Percentiles rank a stretch among this genome's conserved stretches.
phyloP scores from a whole-genome alignment of 2,797 vertebrate genomes.

The Dendrocincla tyrannina region DNA sequence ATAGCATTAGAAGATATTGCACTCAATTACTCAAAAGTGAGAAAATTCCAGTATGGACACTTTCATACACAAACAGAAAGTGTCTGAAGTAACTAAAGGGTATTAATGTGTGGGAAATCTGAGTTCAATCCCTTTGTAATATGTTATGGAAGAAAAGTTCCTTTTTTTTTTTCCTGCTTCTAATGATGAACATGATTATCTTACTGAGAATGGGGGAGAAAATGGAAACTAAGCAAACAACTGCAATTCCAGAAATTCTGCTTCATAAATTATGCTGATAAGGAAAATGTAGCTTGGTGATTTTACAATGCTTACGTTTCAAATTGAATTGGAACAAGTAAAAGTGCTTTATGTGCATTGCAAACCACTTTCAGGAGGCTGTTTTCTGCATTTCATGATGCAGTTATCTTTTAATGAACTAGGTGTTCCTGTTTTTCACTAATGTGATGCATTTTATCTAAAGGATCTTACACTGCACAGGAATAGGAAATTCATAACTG shows the following conservation, averaged over 20 bases:
- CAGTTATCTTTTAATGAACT: conserved; percentile 33
- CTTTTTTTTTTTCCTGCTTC: background rate
- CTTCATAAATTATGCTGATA: conserved; percentile 64
- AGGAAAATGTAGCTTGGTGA: background rate
- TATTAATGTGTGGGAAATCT: conserved; percentile 23
- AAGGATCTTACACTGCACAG: background rate
- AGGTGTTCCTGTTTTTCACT: background rate
- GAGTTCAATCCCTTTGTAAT: background rate
- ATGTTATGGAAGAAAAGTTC: background rate
- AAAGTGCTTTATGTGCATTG: background rate
- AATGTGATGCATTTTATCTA: background rate
- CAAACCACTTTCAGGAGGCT: background rate
- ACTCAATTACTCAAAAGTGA: conserved; percentile 29
- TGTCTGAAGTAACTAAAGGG: background rate
- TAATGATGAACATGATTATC: conserved; percentile 20
- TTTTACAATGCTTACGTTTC: background rate
- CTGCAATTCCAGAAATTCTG: conserved; percentile 40
- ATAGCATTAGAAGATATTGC: background rate
- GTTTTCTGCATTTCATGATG: background rate
- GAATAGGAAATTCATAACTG: conserved; percentile 1
- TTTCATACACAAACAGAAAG: background rate
- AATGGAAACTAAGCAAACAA: conserved; percentile 47
- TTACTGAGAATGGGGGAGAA: conserved; percentile 18
- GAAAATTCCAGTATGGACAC: background rate
- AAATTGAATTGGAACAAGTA: conserved; percentile 31